phyloP scores from a whole-genome alignment of 2,113 vertebrate genomes.

The Catharus bicknelli region DNA sequence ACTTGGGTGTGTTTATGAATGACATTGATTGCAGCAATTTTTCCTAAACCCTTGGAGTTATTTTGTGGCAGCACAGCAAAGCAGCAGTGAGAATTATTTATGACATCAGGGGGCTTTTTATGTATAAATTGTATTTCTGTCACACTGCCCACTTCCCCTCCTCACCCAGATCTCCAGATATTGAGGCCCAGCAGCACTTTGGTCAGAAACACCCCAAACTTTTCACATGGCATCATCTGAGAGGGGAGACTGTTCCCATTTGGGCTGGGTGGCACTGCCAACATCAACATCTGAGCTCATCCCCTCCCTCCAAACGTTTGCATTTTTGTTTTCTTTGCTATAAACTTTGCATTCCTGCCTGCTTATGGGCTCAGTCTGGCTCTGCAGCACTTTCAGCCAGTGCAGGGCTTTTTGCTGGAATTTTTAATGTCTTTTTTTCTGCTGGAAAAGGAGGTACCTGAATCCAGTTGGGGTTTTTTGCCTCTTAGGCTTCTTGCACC shows the following conservation, averaged over 20 bases:
- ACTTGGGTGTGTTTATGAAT: fast-evolving
- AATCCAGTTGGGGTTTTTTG: neutral
- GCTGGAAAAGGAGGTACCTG: neutral
- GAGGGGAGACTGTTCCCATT: neutral
- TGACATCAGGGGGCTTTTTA: neutral
- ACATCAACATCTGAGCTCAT: conserved; percentile 36
- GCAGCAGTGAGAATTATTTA: neutral
- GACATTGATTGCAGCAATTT: neutral
- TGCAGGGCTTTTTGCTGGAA: neutral
- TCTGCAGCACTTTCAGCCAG: neutral
- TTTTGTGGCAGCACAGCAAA: neutral
- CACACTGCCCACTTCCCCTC: neutral
- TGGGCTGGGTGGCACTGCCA: neutral
- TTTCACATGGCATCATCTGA: neutral
- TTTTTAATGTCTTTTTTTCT: neutral
- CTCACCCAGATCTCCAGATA: neutral
- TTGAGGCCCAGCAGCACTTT: neutral
- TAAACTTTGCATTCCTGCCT: conserved; percentile 44
- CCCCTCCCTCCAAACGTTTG: neutral
- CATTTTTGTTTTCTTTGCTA: conserved; percentile 31
- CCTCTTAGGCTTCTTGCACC: neutral
- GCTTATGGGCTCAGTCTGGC: neutral
- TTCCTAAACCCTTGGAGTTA: neutral
- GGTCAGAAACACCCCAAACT: neutral
- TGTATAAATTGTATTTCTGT: neutral